Base-by-base conservation (phyloP, 2,113 vertebrate species). In the Otocyon megalotis region DNA sequence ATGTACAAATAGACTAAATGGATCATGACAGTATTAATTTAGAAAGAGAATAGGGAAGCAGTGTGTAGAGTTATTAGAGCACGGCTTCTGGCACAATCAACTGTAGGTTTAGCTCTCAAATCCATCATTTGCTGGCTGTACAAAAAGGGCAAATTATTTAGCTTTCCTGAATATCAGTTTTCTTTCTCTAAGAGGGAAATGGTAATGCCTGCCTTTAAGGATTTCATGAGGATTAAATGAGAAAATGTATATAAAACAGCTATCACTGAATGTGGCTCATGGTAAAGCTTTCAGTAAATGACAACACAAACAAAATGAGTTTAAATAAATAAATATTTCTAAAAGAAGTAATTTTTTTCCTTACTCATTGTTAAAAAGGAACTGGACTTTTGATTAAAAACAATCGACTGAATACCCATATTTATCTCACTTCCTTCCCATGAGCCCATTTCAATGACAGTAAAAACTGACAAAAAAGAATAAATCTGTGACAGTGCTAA, bases 301-400 rank as follows among this genome's bases (percentile, higher is more conserved):
- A 58, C 62, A 96, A 54, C 30, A 93, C 87, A 92, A 43, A 14
- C 12, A 54, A 82, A 15, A 79, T 62, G 6, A 81, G 62, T 8
- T 77, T 69, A 71, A 85, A 82, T 24, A 32, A 85, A 72, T 7
- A 72, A 80, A 11, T 30, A 90, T 56, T 90, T 97, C 65, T 86
- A 8, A 37, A 88, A 62, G 6, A 11, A 74, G 35, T 54, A 13
- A 10, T 56, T 77, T 88, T 72, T 81, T 71, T n/a, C 22, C 26
- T 11, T 90, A 69, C 0, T 90, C 4, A 10, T 95, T 77, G 50
- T 77, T 72, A 86, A 91, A 76, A 67, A n/a, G n/a, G 22, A 83
- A 86, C 0, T 56, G 5, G 26, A 92, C 56, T 58, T 94, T 77
- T 32, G 28, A 20, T 82, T 91, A 48, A 95, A 95, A 93, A 96